phyloP scores from a whole-genome alignment of 2,113 vertebrate species.

The Mormyrus iriodes region DNA sequence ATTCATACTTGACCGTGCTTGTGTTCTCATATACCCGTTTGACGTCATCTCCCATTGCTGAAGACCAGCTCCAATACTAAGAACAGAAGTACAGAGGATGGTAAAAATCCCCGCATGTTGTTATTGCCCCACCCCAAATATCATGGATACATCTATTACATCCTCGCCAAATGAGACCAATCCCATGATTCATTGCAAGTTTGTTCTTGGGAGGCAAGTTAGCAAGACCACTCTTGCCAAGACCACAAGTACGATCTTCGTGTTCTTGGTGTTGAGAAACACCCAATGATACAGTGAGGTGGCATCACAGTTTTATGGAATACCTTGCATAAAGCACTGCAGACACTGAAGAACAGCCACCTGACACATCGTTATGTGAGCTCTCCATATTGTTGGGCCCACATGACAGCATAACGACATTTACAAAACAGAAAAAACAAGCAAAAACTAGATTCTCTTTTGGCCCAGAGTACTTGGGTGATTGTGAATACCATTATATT shows the following conservation, averaged over 20 bases:
- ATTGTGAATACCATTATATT: not conserved
- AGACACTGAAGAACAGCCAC: not conserved
- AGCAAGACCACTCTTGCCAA: not conserved
- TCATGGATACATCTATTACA: not conserved
- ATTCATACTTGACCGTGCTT: not conserved
- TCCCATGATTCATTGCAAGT: not conserved
- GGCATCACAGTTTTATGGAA: not conserved
- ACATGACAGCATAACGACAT: not conserved
- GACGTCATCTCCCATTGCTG: not conserved
- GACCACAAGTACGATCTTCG: not conserved
- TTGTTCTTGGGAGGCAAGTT: not conserved
- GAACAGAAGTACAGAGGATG: not conserved
- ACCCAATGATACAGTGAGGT: not conserved
- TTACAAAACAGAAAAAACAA: no score
- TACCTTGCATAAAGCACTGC: not conserved
- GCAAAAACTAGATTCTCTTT: not conserved
- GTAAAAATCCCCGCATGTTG: not conserved
- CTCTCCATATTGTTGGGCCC: not conserved
- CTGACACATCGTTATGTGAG: not conserved
- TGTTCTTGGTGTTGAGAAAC: not conserved
- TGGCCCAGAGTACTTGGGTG: not conserved
- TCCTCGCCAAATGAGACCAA: not conserved
- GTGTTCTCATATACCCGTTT: not conserved
- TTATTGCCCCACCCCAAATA: not conserved
- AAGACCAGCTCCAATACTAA: not conserved